Evolutionary conservation across 2,113 vertebrate genomes (phyloP).

Genomic region (Ariopsis seemanni): DNA sequence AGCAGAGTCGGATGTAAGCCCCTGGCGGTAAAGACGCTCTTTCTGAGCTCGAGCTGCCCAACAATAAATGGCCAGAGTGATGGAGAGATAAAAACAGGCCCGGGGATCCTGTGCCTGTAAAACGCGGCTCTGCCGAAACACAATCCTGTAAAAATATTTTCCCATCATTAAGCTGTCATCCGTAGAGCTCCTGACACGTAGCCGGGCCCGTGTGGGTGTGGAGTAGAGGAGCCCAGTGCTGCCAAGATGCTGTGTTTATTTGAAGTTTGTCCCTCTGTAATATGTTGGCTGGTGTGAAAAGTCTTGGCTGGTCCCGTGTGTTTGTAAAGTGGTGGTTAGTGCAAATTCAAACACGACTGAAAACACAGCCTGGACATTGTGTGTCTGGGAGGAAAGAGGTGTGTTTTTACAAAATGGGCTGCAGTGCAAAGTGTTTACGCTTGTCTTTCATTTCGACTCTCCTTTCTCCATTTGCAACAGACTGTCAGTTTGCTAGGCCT

Average conservation of each 20-base stretch:
- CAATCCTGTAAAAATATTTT: constrained; percentile 81
- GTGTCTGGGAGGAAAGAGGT: neutral
- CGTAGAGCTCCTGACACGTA: constrained; percentile 56
- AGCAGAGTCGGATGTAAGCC: constrained; percentile 19
- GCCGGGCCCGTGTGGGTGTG: constrained; percentile 39
- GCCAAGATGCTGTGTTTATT: constrained; percentile 65
- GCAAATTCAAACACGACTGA: constrained; percentile 56
- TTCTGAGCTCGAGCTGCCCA: constrained; percentile 21
- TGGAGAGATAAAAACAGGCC: constrained; percentile 71
- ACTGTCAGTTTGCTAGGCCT: constrained; percentile 60
- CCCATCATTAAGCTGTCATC: constrained; percentile 81
- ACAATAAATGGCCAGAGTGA: constrained; percentile 64
- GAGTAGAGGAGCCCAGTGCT: constrained; percentile 48
- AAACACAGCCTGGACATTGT: constrained; percentile 5
- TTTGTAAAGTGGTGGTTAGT: constrained; percentile 66
- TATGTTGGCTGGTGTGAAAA: constrained; percentile 67
- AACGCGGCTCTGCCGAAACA: constrained; percentile 67
- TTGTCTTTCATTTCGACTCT: constrained; percentile 62
- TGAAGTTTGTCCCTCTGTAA: constrained; percentile 65
- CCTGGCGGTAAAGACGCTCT: constrained; percentile 22
- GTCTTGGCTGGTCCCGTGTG: constrained; percentile 57
- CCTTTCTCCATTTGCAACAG: constrained; percentile 35
- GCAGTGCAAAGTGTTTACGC: constrained; percentile 59
- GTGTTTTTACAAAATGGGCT: constrained; percentile 17
- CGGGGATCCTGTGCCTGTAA: constrained; percentile 67